A percentile compares a stretch with the other conserved stretches of the same genome.
phyloP scores from a whole-genome alignment of 1,140 invertebrate genomes.

The Aphelinus certus region DNA sequence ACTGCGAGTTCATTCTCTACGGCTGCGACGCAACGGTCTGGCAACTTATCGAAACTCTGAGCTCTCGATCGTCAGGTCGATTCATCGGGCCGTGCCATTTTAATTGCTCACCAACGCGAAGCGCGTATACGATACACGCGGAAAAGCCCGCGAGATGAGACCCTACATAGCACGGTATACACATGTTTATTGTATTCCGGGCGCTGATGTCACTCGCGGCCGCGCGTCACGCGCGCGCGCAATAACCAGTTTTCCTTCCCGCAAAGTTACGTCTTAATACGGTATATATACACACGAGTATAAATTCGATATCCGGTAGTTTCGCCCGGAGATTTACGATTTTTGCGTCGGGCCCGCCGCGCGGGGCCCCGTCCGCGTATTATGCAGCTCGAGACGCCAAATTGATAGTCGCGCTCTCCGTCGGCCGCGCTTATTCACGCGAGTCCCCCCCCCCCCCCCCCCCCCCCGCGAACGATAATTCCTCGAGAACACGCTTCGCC shows the following conservation, averaged over 20 bases:
- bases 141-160: no score
- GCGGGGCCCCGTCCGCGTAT: neutral
- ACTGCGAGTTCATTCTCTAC: no score
- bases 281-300: neutral
- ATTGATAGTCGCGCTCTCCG: neutral
- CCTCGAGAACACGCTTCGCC: conserved; percentile 23
- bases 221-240: no score
- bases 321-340: conserved; percentile 31
- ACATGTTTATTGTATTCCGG: conserved; percentile 22
- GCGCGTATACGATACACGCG: no score
- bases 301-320: conserved; percentile 32
- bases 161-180: neutral
- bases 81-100: no score
- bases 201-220: conserved; percentile 29
- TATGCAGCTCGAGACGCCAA: neutral
- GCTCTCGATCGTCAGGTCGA: no score
- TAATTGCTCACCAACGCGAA: no score
- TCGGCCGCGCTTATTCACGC: neutral
- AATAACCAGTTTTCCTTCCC: neutral
- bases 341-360: neutral
- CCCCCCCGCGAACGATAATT: neutral
- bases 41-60: no score
- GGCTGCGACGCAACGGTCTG: no score
- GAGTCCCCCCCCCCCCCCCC: neutral
- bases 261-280: conserved; percentile 33